These are phyloP conservation scores for Parazoanthus swiftii DNA, from an alignment of 92 coral and sea anemone genomes.

Conservation along the genomic window DNA sequence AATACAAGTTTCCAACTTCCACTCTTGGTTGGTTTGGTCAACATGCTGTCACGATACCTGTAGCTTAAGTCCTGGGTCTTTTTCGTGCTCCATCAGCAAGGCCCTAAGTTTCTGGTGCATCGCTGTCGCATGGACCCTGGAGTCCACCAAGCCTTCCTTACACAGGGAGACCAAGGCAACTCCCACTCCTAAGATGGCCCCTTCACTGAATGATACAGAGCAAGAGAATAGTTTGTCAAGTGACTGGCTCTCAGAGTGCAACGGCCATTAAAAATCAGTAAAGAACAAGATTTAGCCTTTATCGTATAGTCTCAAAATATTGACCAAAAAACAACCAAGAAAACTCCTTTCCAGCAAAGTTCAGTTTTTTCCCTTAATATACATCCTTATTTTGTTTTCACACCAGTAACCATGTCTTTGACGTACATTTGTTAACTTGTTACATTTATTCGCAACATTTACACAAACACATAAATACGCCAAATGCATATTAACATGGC, in stretches of 20 bases:
- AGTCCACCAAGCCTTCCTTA: constrained; percentile 72
- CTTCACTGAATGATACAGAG: constrained; percentile 62
- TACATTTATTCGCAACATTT: too few relatives aligned
- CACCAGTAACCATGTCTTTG: too few relatives aligned
- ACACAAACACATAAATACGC: too few relatives aligned
- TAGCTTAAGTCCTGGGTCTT: constrained; percentile 62
- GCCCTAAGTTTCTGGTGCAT: constrained; percentile 67
- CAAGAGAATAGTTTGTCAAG: background rate
- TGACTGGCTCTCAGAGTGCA: too few relatives aligned
- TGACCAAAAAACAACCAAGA: too few relatives aligned
- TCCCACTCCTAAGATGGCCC: constrained; percentile 86
- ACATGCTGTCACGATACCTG: constrained; percentile 61
- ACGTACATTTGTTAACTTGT: too few relatives aligned
- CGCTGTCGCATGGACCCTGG: constrained; percentile 71
- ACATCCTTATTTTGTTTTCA: too few relatives aligned
- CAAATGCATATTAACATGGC: too few relatives aligned
- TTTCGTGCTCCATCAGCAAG: constrained; percentile 48
- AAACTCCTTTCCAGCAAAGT: background rate
- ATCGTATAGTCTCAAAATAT: too few relatives aligned
- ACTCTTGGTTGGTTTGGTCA: background rate
- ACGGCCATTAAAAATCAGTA: too few relatives aligned
- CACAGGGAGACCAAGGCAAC: constrained; percentile 81
- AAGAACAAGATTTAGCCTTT: too few relatives aligned
- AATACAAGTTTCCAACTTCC: background rate
- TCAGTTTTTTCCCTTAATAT: too few relatives aligned